phyloP scores from a whole-genome alignment of 30 jellyfish, hydroid and myxozoan species.

The Morbakka virulenta region DNA sequence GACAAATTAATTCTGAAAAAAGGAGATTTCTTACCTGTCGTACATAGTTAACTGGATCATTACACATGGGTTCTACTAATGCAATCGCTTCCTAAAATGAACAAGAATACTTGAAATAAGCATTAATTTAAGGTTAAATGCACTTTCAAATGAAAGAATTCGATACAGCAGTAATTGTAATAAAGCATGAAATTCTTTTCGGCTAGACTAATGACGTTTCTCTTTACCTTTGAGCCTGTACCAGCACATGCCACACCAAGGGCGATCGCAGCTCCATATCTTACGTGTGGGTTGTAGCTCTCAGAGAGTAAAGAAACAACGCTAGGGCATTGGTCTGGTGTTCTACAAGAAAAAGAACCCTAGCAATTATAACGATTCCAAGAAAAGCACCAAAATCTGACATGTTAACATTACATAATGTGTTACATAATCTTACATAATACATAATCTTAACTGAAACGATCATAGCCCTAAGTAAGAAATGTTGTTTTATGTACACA shows the following conservation, averaged over 20 bases:
- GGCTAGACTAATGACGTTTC: not conserved
- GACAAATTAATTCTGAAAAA: not conserved
- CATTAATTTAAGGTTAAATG: too few relatives aligned
- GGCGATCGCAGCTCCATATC: slow-evolving; percentile 99
- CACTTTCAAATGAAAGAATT: too few relatives aligned
- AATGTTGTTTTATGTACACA: too few relatives aligned
- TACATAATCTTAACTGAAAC: too few relatives aligned
- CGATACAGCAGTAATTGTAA: too few relatives aligned
- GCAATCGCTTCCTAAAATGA: slow-evolving; percentile 85
- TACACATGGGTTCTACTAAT: slow-evolving; percentile 84
- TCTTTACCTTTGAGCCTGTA: slow-evolving; percentile 84
- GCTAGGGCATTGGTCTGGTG: slow-evolving; percentile 99
- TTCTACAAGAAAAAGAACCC: slow-evolving; percentile 33
- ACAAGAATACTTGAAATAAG: too few relatives aligned
- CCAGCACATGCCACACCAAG: slow-evolving; percentile 99
- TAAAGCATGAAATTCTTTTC: too few relatives aligned
- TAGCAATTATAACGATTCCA: not conserved
- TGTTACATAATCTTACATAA: too few relatives aligned
- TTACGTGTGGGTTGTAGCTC: slow-evolving; percentile 93
- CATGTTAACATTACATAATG: too few relatives aligned
- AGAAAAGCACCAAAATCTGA: too few relatives aligned
- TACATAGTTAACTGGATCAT: slow-evolving; percentile 93
- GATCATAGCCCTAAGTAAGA: too few relatives aligned
- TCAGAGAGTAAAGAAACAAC: slow-evolving; percentile 89
- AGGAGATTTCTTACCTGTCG: slow-evolving; percentile 73